phyloP scores from a whole-genome alignment of 2,888 invertebrate genomes.

The Xestoiulus laeticollis region DNA sequence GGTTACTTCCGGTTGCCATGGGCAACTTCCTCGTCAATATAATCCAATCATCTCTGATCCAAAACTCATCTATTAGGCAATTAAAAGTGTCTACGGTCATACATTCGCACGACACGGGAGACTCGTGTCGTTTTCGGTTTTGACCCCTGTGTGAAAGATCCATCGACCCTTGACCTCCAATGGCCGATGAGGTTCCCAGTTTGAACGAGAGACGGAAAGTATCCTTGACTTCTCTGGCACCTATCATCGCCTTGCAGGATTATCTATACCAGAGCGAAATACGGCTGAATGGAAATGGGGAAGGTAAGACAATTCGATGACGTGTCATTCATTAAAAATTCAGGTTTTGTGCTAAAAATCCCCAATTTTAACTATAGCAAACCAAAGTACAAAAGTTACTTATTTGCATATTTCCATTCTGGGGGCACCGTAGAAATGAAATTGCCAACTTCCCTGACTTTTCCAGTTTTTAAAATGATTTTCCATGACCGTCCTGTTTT shows the following conservation, averaged over 20 bases:
- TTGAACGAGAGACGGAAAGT: not conserved
- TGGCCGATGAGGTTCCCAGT: not conserved
- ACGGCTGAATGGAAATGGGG: not conserved
- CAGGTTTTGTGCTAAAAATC: too few relatives aligned
- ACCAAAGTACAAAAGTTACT: too few relatives aligned
- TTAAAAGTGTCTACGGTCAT: not conserved
- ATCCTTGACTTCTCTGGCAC: not conserved
- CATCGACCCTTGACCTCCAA: not conserved
- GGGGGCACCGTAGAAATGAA: too few relatives aligned
- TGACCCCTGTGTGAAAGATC: not conserved
- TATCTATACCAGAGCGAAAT: not conserved
- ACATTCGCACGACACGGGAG: not conserved
- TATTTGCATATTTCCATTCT: too few relatives aligned
- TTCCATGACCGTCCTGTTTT: too few relatives aligned
- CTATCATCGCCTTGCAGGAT: not conserved
- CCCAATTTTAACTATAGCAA: too few relatives aligned
- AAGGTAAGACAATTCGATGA: not conserved
- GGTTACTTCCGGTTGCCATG: not conserved
- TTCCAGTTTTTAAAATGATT: too few relatives aligned
- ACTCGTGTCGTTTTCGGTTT: not conserved
- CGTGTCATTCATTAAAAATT: too few relatives aligned
- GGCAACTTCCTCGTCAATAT: not conserved
- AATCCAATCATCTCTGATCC: not conserved
- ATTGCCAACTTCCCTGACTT: too few relatives aligned
- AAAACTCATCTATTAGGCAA: not conserved